phyloP scores from a whole-genome alignment of 1,140 invertebrate genomes.

The Cyphomyrmex costatus region DNA sequence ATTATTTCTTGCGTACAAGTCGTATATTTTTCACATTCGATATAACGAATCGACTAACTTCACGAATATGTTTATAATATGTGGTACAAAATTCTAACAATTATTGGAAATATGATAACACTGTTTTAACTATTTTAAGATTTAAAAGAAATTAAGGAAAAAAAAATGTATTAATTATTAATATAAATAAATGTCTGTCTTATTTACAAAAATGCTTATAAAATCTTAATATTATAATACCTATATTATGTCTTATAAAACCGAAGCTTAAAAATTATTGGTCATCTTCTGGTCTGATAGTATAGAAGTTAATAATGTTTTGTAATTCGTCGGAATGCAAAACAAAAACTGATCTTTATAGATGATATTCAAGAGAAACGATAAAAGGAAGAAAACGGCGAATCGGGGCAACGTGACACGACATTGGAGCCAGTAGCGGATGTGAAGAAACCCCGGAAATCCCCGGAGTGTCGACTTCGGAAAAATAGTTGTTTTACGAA shows the following conservation, averaged over 20 bases:
- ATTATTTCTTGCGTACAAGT: too few relatives aligned
- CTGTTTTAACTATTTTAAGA: background rate
- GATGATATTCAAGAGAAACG: background rate
- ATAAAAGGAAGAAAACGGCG: background rate
- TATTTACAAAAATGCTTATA: background rate
- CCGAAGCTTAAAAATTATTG: background rate
- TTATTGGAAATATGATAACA: background rate
- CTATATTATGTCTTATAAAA: background rate
- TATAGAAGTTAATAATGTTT: background rate
- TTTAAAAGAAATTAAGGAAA: background rate
- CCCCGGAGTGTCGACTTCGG: conserved; percentile 65
- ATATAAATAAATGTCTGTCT: background rate
- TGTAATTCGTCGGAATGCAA: background rate
- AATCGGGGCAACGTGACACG: conserved; percentile 11
- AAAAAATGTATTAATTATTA: conserved; percentile 1
- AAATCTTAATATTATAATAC: too few relatives aligned
- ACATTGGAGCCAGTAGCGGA: background rate
- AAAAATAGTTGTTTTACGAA: conserved; percentile 81
- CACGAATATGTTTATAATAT: background rate
- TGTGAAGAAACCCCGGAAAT: conserved; percentile 79
- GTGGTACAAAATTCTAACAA: background rate
- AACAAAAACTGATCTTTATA: background rate
- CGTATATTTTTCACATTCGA: background rate
- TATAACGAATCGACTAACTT: conserved; percentile 10
- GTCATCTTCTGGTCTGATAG: background rate